Percentiles rank a stretch among this genome's conserved stretches.
Conservation (phyloP, 1,140 invertebrate genomes). For the Lordiphosa mommai region DNA sequence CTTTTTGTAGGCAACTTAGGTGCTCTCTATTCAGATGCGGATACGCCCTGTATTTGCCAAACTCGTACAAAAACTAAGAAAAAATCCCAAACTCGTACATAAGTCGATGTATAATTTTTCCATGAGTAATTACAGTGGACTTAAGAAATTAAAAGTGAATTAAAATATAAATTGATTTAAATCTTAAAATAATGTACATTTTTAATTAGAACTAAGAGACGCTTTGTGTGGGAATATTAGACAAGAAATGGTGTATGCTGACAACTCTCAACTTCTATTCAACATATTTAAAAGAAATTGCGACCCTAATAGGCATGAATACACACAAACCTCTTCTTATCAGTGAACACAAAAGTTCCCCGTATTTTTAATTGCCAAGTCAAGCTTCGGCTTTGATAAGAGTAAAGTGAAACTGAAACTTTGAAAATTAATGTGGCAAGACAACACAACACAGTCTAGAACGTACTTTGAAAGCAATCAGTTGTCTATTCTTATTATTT, state of each 20-base stretch:
- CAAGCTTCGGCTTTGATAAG: slow-evolving; percentile 24
- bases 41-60: background rate
- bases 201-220: too few relatives aligned
- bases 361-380: background rate
- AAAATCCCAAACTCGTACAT: background rate
- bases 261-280: too few relatives aligned
- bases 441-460: slow-evolving; percentile 26
- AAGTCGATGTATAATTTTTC: too few relatives aligned
- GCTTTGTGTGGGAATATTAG: too few relatives aligned
- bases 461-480: slow-evolving; percentile 19
- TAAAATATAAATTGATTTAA: too few relatives aligned
- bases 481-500: slow-evolving; percentile 4
- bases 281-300: background rate
- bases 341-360: background rate
- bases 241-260: too few relatives aligned
- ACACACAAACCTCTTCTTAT: background rate
- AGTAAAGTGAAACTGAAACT: background rate
- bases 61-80: background rate
- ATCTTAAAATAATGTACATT: too few relatives aligned
- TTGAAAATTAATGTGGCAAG: background rate
- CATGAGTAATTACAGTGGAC: too few relatives aligned
- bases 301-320: too few relatives aligned
- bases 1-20: slow-evolving; percentile 27
- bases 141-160: background rate
- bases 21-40: background rate